Percentiles rank a stretch among this genome's conserved stretches.
phyloP scores from a whole-genome alignment of 1,140 invertebrate genomes.

The Drosophila azteca region DNA sequence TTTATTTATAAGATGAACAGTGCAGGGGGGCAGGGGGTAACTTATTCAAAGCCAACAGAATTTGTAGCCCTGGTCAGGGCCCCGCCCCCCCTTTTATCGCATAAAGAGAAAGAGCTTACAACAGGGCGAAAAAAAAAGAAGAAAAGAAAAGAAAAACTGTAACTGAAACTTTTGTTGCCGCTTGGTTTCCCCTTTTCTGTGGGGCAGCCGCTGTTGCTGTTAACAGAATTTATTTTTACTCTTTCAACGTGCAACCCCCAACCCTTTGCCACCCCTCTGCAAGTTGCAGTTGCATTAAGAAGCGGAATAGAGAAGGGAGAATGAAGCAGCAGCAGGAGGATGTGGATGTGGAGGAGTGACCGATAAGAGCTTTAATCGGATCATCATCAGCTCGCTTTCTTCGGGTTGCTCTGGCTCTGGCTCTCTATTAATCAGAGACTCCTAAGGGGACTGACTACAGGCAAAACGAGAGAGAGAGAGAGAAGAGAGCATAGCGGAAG shows the following conservation, averaged over 20 bases:
- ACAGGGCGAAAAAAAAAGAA: neutral
- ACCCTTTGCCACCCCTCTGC: neutral
- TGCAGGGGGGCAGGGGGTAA: constrained; percentile 22
- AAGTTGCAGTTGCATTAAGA: constrained; percentile 26
- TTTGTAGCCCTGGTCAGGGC: constrained; percentile 62
- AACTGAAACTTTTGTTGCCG: constrained; percentile 72
- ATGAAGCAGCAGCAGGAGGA: too few species aligned
- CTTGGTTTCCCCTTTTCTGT: constrained; percentile 61
- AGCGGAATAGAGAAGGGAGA: constrained; percentile 12
- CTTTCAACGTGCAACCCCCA: constrained; percentile 4
- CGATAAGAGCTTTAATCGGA: constrained; percentile 55
- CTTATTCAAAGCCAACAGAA: constrained; percentile 77
- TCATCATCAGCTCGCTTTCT: constrained; percentile 42
- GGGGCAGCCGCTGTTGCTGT: constrained; percentile 18
- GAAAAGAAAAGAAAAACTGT: too few species aligned
- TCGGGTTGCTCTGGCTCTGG: neutral
- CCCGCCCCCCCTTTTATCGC: constrained; percentile 14
- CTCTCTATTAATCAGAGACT: too few species aligned
- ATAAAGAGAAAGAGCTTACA: constrained; percentile 36
- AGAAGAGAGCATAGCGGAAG: too few species aligned
- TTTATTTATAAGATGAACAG: constrained; percentile 72
- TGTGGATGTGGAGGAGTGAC: constrained; percentile 36
- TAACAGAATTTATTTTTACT: constrained; percentile 54
- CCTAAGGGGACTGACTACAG: too few species aligned
- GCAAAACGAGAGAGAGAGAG: too few species aligned